Evolutionary conservation across 2,888 invertebrate species (phyloP).

Genomic region (Cephalotes varians): DNA sequence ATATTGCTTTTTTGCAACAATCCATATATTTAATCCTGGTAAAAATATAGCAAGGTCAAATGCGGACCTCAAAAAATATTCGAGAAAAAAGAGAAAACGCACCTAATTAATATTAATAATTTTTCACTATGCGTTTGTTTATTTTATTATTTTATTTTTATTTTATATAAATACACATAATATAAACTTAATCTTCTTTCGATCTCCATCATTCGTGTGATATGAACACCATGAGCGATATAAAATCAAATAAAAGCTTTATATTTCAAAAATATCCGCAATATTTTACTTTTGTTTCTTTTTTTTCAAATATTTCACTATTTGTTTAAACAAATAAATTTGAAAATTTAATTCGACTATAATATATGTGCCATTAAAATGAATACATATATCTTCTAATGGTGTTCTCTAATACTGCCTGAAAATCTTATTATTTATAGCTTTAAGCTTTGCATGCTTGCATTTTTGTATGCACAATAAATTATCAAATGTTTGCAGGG

Average conservation of each 20-base stretch:
- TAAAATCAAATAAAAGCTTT: not conserved
- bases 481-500: not conserved
- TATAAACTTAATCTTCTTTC: not conserved
- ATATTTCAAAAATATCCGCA: not conserved
- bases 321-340: not conserved
- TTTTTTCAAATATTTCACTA: not conserved
- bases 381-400: not conserved
- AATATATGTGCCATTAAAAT: not conserved
- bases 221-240: not conserved
- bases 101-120: not conserved
- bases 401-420: not conserved
- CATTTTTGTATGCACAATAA: not conserved
- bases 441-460: not conserved
- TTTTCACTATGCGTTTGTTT: not conserved
- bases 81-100: not conserved
- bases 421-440: conserved; percentile 5
- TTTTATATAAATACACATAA: not conserved
- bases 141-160: not conserved
- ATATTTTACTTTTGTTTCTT: not conserved
- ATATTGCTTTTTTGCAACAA: not conserved
- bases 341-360: not conserved
- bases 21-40: not conserved
- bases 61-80: not conserved
- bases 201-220: not conserved
- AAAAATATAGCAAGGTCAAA: not conserved